Conservation (phyloP, 1,140 invertebrate genomes). For the Lepidurus packardi region DNA sequence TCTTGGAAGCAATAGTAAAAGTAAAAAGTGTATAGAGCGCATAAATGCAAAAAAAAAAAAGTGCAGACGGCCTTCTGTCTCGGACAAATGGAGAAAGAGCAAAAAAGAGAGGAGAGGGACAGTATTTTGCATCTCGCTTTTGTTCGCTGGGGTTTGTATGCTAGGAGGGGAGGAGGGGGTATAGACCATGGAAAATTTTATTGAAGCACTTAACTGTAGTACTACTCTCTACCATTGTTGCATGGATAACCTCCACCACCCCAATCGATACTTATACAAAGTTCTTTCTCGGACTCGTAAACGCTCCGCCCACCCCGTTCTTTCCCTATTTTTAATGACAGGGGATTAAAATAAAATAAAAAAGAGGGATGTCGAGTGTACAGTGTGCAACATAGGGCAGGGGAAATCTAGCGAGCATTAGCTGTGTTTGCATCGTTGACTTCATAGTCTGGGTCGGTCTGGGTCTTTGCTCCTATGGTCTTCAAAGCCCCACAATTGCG, state of each 20-base stretch:
- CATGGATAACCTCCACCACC: conserved; percentile 17
- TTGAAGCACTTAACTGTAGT: conserved; percentile 18
- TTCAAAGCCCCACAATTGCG: neutral
- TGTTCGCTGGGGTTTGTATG: neutral
- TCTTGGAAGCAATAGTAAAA: neutral
- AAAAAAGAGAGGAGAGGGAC: neutral
- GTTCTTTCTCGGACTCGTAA: neutral
- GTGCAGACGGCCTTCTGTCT: neutral
- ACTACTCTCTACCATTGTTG: conserved; percentile 6
- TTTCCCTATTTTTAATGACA: neutral
- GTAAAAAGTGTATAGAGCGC: neutral
- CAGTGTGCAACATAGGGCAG: neutral
- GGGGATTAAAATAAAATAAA: neutral
- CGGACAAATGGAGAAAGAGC: neutral
- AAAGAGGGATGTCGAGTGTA: neutral
- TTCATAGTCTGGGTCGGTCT: neutral
- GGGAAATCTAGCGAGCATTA: neutral
- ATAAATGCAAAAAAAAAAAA: conserved; percentile 22
- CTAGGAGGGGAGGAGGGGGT: neutral
- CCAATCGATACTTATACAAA: conserved; percentile 1
- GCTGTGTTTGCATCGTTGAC: conserved; percentile 13
- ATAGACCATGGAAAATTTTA: neutral
- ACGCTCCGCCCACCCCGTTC: neutral
- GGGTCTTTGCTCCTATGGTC: neutral
- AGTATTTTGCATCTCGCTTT: conserved; percentile 15